Base-by-base conservation (phyloP, 2,113 vertebrate genomes). In the Saguinus midas region DNA sequence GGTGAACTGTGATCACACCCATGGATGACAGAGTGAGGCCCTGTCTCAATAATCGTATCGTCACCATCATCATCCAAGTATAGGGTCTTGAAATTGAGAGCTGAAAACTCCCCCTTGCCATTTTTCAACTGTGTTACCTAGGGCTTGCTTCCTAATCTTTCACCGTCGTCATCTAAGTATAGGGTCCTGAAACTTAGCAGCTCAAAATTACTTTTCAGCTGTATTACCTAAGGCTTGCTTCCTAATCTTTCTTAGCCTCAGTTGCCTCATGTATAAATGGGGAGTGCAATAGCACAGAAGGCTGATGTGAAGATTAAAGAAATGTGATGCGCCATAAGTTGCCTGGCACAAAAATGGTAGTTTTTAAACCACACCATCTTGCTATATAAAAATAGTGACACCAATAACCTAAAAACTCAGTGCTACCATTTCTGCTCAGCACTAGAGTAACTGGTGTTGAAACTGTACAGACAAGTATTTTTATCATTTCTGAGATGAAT, bases 401-500 rank as follows among this genome's bases (percentile, higher is more conserved):
- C 45, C 32, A 37, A 27, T 23, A 48, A 87, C 29, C 21, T 79
- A 91, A 88, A 79, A 81, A 9, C 32, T 81, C 45, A 35, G 50
- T 35, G 0, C 57, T 78, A 43, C n/a, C 13, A 2, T 79, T 87
- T 93, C 64, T 90, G 68, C 43, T 52, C 32, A 88, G 18, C 14
- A 68, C 17, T 61, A 78, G 81, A 32, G 29, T 82, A 90, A 29
- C 17, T 64, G 61, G 18, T 50, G 32, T 66, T 82, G 73, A 94
- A 82, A 72, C 2, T 76, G 21, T 92, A 57, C 16, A 85, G 45
- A 64, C 50, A 57, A 32, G 32, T 75, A 35, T 55, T 75, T 94
- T 96, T 43, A 32, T 87, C 68, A 55, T 57, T 58, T 89, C 58
- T 91, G 48, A 76, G 14, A 92, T 68, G 93, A 90, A 95, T 52